Evolutionary conservation across 2,113 vertebrate genomes (phyloP).

Genomic region (Pseudopodoces humilis): DNA sequence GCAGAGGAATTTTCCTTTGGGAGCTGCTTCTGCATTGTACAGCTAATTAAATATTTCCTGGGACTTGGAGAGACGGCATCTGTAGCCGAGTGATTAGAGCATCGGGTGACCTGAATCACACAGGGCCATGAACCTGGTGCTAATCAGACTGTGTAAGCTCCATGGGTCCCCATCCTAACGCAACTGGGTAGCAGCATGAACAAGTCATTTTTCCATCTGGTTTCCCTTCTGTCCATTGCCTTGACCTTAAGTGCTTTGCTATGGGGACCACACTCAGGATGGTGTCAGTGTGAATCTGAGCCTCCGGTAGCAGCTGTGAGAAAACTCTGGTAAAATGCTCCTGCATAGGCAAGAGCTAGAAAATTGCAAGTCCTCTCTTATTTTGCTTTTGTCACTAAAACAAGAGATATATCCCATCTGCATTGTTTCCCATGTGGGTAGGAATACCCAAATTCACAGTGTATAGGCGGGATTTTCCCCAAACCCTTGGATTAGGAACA

Average conservation of each 20-base stretch:
- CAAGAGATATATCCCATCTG: not conserved
- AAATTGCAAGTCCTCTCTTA: not conserved
- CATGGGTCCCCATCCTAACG: conserved; percentile 31
- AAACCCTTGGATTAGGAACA: not conserved
- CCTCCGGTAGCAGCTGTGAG: not conserved
- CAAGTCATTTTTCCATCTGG: conserved; percentile 57
- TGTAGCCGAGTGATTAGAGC: conserved; percentile 59
- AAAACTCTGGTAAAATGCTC: not conserved
- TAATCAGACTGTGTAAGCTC: conserved; percentile 55
- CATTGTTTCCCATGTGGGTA: not conserved
- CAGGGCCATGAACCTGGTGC: conserved; percentile 62
- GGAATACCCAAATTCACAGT: not conserved
- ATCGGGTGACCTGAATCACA: conserved; percentile 63
- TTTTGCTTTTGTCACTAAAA: not conserved
- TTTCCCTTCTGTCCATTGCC: conserved; percentile 46
- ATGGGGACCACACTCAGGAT: conserved; percentile 29
- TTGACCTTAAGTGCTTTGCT: conserved; percentile 35
- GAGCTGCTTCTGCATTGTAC: conserved; percentile 56
- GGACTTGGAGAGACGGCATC: conserved; percentile 56
- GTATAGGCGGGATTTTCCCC: not conserved
- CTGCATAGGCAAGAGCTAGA: not conserved
- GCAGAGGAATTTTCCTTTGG: conserved; percentile 60
- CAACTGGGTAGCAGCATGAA: conserved; percentile 44
- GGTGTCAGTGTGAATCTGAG: not conserved
- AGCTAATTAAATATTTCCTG: conserved; percentile 71